These are phyloP conservation scores for Drosophila robusta DNA, from an alignment of 2,888 invertebrate genomes.

Conservation along the genomic window DNA sequence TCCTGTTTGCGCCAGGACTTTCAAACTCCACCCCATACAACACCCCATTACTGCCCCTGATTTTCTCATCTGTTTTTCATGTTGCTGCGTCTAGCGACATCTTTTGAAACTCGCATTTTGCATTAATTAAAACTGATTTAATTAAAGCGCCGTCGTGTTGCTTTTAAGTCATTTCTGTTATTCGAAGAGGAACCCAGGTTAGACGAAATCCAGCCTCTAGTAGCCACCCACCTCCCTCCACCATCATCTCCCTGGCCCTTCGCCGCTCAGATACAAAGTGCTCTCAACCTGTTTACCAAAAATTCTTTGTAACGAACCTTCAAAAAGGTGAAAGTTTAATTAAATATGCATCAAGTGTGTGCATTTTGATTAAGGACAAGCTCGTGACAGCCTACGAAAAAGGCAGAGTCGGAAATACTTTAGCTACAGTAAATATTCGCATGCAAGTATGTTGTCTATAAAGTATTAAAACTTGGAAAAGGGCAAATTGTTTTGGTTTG, in stretches of 20 bases:
- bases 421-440: constrained; percentile 16
- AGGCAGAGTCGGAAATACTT: constrained; percentile 1
- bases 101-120: constrained; percentile 79
- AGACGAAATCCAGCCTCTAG: constrained; percentile 9
- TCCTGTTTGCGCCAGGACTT: not conserved
- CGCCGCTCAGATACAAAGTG: constrained; percentile 30
- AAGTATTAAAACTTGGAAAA: not conserved
- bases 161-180: constrained; percentile 60
- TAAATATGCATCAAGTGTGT: constrained; percentile 72
- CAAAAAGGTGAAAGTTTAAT: constrained; percentile 71
- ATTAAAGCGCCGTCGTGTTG: constrained; percentile 73
- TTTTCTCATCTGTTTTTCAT: constrained; percentile 14
- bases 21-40: not conserved
- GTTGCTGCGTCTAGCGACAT: constrained; percentile 47
- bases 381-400: constrained; percentile 28
- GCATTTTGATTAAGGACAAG: constrained; percentile 56
- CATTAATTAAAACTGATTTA: constrained; percentile 83
- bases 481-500: not conserved
- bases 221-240: constrained; percentile 2
- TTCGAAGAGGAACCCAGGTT: constrained; percentile 25
- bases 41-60: not conserved
- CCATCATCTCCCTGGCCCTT: no score
- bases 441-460: constrained; percentile 1
- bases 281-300: constrained; percentile 44
- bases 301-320: constrained; percentile 23